Evolutionary conservation across 2,888 invertebrate species (phyloP).

Genomic region (Drosophila sordidula): DNA sequence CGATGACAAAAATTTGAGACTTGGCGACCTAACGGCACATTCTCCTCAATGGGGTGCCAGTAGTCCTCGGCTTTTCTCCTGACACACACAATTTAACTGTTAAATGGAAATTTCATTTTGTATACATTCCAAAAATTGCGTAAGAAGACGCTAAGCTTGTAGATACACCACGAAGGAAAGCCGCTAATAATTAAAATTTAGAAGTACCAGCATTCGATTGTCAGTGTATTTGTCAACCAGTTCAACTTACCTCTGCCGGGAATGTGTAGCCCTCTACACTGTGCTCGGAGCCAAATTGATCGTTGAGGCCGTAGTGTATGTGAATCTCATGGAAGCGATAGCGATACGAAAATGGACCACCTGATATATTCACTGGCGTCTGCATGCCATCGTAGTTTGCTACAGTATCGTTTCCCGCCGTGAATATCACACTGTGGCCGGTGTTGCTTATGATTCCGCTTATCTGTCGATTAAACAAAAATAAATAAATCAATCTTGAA

Average conservation of each 20-base stretch:
- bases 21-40: too few relatives aligned
- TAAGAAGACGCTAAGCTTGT: too few relatives aligned
- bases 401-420: conserved; percentile 92
- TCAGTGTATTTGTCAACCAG: not conserved
- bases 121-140: too few relatives aligned
- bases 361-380: conserved; percentile 93
- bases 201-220: not conserved
- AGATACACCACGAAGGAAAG: too few relatives aligned
- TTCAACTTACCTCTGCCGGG: conserved; percentile 95
- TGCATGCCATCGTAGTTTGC: conserved; percentile 86
- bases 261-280: conserved; percentile 98
- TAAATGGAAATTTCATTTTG: too few relatives aligned
- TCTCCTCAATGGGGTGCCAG: too few relatives aligned
- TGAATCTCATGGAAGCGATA: conserved; percentile 98
- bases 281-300: conserved; percentile 98
- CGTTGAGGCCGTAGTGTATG: conserved; percentile 96
- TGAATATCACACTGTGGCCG: conserved; percentile 97
- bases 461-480: conserved; percentile 87
- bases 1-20: too few relatives aligned
- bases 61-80: too few relatives aligned
- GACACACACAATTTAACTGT: too few relatives aligned
- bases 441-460: conserved; percentile 96
- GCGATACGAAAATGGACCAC: conserved; percentile 97
- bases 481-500: not conserved
- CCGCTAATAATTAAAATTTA: conserved; percentile 11